phyloP scores from a whole-genome alignment of 2,797 vertebrate species.

The Gadopsis marmoratus region DNA sequence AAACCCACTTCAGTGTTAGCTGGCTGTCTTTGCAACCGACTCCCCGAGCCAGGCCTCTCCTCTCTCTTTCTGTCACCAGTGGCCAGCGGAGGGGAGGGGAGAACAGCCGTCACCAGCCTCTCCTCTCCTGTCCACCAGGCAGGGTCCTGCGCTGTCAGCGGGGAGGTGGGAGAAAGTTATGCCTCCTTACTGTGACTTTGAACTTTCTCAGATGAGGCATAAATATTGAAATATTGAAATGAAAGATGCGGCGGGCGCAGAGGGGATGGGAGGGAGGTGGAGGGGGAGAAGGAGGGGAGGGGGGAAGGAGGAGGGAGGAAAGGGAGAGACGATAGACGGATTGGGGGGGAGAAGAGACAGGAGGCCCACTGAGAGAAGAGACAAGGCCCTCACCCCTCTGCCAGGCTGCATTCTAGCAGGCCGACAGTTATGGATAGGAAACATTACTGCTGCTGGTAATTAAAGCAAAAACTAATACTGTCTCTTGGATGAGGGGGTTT shows the following conservation, averaged over 20 bases:
- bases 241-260: slow-evolving; percentile 89
- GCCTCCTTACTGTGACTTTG: slow-evolving; percentile 95
- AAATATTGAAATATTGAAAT: slow-evolving; percentile 99
- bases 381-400: slow-evolving; percentile 95
- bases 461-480: slow-evolving; percentile 99
- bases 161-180: slow-evolving; percentile 85
- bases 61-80: slow-evolving; percentile 38
- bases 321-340: slow-evolving; percentile 83
- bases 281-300: slow-evolving; percentile 65
- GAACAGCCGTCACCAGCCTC: slow-evolving; percentile 63
- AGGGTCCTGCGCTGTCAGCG: slow-evolving; percentile 77
- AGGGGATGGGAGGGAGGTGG: slow-evolving; percentile 81
- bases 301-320: slow-evolving; percentile 77
- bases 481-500: slow-evolving; percentile 93
- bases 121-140: slow-evolving; percentile 67
- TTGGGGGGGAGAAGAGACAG: slow-evolving; percentile 88
- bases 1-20: neutral
- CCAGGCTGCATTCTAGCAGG: slow-evolving; percentile 92
- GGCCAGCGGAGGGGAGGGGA: slow-evolving; percentile 61
- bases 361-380: slow-evolving; percentile 95
- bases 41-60: slow-evolving; percentile 1
- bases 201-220: slow-evolving; percentile 91
- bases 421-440: slow-evolving; percentile 99
- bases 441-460: slow-evolving; percentile 97
- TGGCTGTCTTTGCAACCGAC: slow-evolving; percentile 23